phyloP scores from a whole-genome alignment of 2,888 invertebrate genomes.

The Ormia ochracea region DNA sequence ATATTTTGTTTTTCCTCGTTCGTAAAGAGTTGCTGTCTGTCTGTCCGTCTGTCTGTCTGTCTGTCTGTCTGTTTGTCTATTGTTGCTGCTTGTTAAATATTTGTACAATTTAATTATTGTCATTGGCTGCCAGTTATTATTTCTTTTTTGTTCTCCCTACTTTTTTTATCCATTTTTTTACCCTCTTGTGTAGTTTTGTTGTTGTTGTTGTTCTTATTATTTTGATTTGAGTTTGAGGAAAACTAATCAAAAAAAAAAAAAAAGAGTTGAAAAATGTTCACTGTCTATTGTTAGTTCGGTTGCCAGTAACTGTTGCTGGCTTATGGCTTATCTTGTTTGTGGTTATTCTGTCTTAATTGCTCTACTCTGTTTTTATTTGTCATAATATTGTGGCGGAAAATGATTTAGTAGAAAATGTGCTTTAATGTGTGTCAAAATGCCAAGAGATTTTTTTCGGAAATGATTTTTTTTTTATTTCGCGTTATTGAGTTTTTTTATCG shows the following conservation, averaged over 20 bases:
- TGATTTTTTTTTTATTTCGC: background rate
- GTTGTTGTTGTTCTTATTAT: background rate
- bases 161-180: background rate
- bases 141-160: background rate
- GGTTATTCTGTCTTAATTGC: background rate
- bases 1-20: background rate
- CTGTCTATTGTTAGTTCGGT: slow-evolving; percentile 1
- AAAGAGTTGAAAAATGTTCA: slow-evolving; percentile 47
- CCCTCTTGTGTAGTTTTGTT: background rate
- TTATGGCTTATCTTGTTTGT: background rate
- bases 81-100: slow-evolving; percentile 62
- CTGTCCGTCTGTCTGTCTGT: slow-evolving; percentile 29
- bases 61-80: slow-evolving; percentile 25
- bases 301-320: background rate
- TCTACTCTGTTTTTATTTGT: slow-evolving; percentile 8
- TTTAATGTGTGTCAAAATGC: slow-evolving; percentile 42
- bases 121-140: slow-evolving; percentile 50
- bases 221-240: slow-evolving; percentile 10
- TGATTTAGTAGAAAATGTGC: slow-evolving; percentile 34
- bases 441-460: background rate
- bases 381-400: slow-evolving; percentile 52
- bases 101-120: slow-evolving; percentile 66
- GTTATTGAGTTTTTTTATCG: background rate
- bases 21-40: slow-evolving; percentile 32
- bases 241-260: slow-evolving; percentile 15